Base-by-base conservation (phyloP, 2,888 invertebrate species). In the Clusia tigrina region DNA sequence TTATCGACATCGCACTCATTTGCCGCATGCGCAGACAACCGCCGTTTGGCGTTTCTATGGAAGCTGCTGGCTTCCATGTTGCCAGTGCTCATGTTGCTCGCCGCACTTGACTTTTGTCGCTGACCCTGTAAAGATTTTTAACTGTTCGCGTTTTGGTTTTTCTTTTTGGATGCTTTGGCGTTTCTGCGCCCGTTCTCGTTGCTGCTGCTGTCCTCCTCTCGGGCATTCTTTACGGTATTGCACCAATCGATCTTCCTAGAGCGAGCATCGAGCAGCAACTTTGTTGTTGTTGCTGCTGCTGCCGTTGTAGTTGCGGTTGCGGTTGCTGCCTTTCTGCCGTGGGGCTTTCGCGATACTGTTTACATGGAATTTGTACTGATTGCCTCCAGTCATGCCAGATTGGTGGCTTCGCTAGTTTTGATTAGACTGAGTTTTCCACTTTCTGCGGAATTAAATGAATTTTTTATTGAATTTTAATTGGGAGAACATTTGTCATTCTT, bases 321-420 rank as follows among this genome's bases (percentile, higher is more conserved):
- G 20, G 24, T 54, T 57, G 48, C 51, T 26, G 23, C 53, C 37
- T 23, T 17, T n/a, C 37, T 20, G 25, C 24, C 46, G 10, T 60
- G 37, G 18, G 70, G 71, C 66, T 68, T 64, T 59, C 62, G 12
- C 56, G 76, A 78, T 80, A 77, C 78, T 80, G 79, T 79, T 79
- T 79, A 80, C 80, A 80, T 74, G 79, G 79, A 80, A 79, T 78
- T 79, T 72, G 80, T 79, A 79, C 79, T 80, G 79, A 79, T 79
- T 79, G 80, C 78, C 80, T 69, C 78, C 74, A 79, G 79, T 79
- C 79, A 79, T 79, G 79, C 79, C 78, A 73, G 78, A 79, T 78
- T 75, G 67, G 68, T 69, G 70, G 70, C 68, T 70, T 69, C 60
- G 22, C 58, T 54, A 65, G 63, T 67, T 66, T 51, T 51, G 70